These are phyloP conservation scores for Polydrusus tereticollis DNA, from an alignment of 2,888 invertebrate species.

Conservation along the genomic window DNA sequence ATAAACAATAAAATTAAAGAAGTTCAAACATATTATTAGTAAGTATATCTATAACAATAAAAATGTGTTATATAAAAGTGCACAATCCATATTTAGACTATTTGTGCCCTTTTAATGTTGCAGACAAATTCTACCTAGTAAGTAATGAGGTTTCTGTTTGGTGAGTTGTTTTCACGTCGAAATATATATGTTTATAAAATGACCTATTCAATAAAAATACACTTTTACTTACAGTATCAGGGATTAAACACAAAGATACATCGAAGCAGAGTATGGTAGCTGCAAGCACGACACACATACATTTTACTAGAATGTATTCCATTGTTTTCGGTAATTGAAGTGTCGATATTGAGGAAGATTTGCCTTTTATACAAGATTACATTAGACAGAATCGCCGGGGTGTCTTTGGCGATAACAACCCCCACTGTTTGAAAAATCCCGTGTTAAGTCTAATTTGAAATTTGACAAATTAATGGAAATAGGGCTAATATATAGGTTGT, in stretches of 20 bases:
- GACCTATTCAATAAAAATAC: no score
- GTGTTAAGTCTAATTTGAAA: conserved; percentile 12
- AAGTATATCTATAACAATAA: no score
- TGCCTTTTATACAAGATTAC: conserved; percentile 14
- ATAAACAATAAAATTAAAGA: no score
- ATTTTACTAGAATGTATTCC: background rate
- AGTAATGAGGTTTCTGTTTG: no score
- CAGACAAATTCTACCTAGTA: no score
- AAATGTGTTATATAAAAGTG: no score
- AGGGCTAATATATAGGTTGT: background rate
- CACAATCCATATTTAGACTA: no score
- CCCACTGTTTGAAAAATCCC: conserved; percentile 57
- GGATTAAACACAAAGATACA: background rate
- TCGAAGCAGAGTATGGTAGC: conserved; percentile 1
- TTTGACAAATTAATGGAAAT: conserved; percentile 24
- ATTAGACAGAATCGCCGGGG: conserved; percentile 51
- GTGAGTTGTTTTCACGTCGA: no score
- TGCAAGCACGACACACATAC: background rate
- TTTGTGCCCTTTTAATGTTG: no score
- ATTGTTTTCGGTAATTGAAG: conserved; percentile 9
- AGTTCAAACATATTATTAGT: no score
- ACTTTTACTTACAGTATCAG: conserved; percentile 15
- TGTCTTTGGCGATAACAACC: conserved; percentile 60
- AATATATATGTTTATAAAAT: no score
- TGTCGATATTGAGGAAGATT: background rate